phyloP scores from a whole-genome alignment of 1,140 invertebrate species.

The Lasioglossum albipes region DNA sequence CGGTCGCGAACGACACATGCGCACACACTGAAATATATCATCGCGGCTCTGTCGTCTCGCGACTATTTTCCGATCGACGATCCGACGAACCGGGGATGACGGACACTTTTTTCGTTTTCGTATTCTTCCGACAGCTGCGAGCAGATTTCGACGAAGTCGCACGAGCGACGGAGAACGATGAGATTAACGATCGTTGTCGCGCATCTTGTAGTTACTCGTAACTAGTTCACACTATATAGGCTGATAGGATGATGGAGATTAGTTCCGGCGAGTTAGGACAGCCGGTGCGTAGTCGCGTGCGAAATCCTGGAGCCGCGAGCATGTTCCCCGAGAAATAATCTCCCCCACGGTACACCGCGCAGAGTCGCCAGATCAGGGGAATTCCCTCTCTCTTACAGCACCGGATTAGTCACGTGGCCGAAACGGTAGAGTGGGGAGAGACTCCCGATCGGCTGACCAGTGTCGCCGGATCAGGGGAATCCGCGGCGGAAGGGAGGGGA shows the following conservation, averaged over 20 bases:
- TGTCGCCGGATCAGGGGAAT: too few relatives aligned
- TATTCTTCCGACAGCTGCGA: neutral
- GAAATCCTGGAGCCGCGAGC: neutral
- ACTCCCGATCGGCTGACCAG: too few relatives aligned
- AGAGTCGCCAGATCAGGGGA: too few relatives aligned
- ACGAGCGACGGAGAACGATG: conserved; percentile 21
- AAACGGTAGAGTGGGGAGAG: too few relatives aligned
- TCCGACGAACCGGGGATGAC: neutral
- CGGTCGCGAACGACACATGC: too few relatives aligned
- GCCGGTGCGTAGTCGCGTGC: conserved; percentile 15
- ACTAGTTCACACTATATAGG: conserved; percentile 49
- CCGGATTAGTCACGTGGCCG: too few relatives aligned
- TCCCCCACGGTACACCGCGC: too few relatives aligned
- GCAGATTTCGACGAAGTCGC: neutral
- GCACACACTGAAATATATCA: too few relatives aligned
- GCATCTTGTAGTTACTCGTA: conserved; percentile 38
- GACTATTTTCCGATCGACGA: neutral
- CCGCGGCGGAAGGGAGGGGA: too few relatives aligned
- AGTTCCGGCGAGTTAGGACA: conserved; percentile 14
- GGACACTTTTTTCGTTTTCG: neutral
- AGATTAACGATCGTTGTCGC: conserved; percentile 46
- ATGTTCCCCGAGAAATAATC: neutral
- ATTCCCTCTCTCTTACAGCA: too few relatives aligned
- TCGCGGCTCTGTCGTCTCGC: neutral
- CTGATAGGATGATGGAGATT: conserved; percentile 38